phyloP scores from a whole-genome alignment of 2,888 invertebrate species.

The Graphium colonna region DNA sequence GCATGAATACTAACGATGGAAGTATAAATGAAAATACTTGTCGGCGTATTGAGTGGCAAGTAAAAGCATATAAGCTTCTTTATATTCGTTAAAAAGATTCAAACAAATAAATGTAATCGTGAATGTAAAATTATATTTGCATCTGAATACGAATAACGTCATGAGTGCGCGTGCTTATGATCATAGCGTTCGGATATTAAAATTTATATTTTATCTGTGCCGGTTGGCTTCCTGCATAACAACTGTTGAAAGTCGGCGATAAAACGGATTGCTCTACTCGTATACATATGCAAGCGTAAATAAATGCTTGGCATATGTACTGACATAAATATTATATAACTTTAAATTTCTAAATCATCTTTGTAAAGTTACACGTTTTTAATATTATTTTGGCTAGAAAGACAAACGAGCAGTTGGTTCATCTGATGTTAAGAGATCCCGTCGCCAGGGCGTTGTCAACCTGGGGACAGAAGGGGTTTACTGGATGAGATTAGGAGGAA shows the following conservation, averaged over 20 bases:
- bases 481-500: too few relatives aligned
- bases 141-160: conserved; percentile 11
- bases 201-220: conserved; percentile 35
- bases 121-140: conserved; percentile 2
- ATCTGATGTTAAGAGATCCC: too few relatives aligned
- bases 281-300: conserved; percentile 33
- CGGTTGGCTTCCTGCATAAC: conserved; percentile 35
- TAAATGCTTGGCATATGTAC: conserved; percentile 29
- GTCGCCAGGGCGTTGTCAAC: too few relatives aligned
- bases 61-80: background rate
- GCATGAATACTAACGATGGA: too few relatives aligned
- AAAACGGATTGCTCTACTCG: conserved; percentile 34
- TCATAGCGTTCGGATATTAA: conserved; percentile 13
- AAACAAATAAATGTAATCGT: background rate
- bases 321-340: background rate
- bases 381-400: background rate
- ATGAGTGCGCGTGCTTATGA: conserved; percentile 15
- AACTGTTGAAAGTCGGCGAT: conserved; percentile 36
- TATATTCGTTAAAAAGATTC: background rate
- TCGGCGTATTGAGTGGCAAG: too few relatives aligned
- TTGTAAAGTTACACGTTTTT: background rate
- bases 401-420: too few relatives aligned
- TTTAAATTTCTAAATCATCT: too few relatives aligned
- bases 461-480: too few relatives aligned
- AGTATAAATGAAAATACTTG: too few relatives aligned